Base-by-base conservation (phyloP, 2,113 vertebrate genomes). In the Eulacestoma nigropectus region DNA sequence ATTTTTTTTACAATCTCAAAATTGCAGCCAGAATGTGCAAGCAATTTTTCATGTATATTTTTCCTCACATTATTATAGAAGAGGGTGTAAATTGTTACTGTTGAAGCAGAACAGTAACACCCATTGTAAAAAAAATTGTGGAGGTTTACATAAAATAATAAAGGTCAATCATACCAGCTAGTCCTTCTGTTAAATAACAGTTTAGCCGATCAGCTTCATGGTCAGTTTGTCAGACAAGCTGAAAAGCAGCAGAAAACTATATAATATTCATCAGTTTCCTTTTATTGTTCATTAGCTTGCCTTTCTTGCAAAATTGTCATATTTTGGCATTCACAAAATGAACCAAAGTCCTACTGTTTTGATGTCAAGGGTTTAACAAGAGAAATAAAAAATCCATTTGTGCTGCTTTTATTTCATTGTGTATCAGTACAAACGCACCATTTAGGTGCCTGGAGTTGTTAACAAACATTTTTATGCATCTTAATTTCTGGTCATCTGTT, bases 11-110 rank as follows among this genome's bases (percentile, higher is more conserved):
- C 49, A 78, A 47, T 86, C 77, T 80, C 35, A 23, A 49, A 82
- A 29, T 57, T 84, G 88, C n/a, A 79, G 93, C 90, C 92, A 88
- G 83, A 92, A 60, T 64, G 46, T 87, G 83, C 87, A 87, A 89
- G 87, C 62, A 92, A 72, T 84, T 96, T 70, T 82, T 91, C 56
- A 39, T 72, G 49, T 64, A 12, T 89, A 30, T 93, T 96, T 94
- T 95, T 86, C 72, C 86, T 82, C 67, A 39, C 30, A 23, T 86
- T 89, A 63, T 62, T 84, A 53, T 69, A 75, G 53, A 72, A 39
- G 14, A 79, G 37, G 39, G 21, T 49, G 16, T 69, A 87, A 84
- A 88, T 84, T 87, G 79, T 79, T 84, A 29, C 64, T 92, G 59
- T 64, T 75, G 53, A 70, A 87, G 75, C 23, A 81, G 37, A 87